These are phyloP conservation scores for Ctenodactylus gundi DNA, from an alignment of 2,113 vertebrate genomes.

Conservation along the genomic window DNA sequence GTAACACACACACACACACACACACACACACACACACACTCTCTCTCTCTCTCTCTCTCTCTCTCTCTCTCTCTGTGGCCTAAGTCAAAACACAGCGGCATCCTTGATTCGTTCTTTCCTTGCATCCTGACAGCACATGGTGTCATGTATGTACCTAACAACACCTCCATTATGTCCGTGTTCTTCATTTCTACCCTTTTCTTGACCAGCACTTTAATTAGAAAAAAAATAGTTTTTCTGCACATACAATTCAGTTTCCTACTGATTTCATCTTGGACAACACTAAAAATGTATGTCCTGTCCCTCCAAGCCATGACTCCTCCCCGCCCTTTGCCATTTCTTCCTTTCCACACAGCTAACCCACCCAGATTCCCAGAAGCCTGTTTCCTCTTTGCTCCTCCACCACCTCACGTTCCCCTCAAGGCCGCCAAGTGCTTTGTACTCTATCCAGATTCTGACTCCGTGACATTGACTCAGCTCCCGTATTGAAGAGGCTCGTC, in stretches of 20 bases:
- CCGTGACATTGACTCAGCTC: neutral
- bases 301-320: neutral
- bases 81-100: neutral
- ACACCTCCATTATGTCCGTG: neutral
- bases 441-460: neutral
- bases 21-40: no score
- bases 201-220: neutral
- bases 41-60: no score
- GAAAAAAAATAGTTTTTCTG: neutral
- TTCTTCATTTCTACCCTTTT: neutral
- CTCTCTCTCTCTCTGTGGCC: no score
- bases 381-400: neutral
- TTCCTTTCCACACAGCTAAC: neutral
- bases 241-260: neutral
- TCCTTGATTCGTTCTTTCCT: neutral
- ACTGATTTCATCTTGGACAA: neutral
- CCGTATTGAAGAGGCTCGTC: neutral
- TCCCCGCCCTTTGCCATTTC: neutral
- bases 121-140: neutral
- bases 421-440: neutral
- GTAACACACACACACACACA: neutral
- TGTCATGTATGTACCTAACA: neutral
- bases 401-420: neutral
- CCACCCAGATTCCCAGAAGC: neutral
- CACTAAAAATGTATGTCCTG: neutral